phyloP scores from a whole-genome alignment of 2,113 vertebrate genomes.

The Monarcha castaneiventris region DNA sequence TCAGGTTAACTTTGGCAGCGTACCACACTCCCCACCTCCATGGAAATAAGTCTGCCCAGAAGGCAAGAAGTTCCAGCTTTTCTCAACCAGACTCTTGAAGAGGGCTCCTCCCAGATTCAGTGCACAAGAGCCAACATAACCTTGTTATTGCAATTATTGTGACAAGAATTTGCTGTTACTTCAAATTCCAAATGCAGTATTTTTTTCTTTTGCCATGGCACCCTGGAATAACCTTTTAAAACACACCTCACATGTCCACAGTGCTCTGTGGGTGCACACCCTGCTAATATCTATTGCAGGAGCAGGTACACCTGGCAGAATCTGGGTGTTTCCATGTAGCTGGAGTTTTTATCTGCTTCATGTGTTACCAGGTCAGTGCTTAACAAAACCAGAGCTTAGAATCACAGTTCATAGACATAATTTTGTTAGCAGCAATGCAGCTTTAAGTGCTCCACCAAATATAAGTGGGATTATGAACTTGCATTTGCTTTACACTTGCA shows the following conservation, averaged over 20 bases:
- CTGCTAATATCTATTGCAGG: not conserved
- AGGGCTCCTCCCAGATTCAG: not conserved
- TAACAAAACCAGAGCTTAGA: not conserved
- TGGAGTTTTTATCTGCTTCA: not conserved
- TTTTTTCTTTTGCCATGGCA: not conserved
- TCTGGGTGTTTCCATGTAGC: not conserved
- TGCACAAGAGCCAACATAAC: not conserved
- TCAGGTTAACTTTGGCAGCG: not conserved
- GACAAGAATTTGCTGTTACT: not conserved
- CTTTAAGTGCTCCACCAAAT: not conserved
- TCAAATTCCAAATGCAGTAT: not conserved
- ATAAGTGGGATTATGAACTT: not conserved
- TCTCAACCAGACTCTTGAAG: not conserved
- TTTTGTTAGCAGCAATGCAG: not conserved
- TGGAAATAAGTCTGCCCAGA: not conserved
- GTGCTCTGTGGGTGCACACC: accelerated
- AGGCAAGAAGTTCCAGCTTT: not conserved
- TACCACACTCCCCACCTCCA: not conserved
- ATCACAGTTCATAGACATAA: not conserved
- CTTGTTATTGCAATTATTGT: not conserved
- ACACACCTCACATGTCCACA: accelerated
- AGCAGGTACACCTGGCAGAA: not conserved
- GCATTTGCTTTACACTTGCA: not conserved
- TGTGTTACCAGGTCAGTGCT: not conserved
- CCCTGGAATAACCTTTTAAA: not conserved